Percentiles rank a stretch among this genome's conserved stretches.
Evolutionary conservation across 2,797 vertebrate species (phyloP).

Genomic region (Tinamus major): DNA sequence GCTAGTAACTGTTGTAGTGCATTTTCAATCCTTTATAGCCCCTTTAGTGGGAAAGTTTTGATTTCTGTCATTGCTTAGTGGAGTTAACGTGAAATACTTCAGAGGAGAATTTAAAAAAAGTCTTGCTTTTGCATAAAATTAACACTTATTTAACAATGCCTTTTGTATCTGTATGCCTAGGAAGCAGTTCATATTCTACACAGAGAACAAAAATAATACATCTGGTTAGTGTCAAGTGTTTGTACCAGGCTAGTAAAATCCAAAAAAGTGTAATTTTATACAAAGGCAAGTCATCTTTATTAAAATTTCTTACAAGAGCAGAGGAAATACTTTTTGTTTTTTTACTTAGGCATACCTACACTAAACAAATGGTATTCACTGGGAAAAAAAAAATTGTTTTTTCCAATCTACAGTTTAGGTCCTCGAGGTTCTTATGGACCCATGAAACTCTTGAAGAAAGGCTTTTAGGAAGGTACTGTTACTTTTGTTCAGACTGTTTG

Average conservation of each 20-base stretch:
- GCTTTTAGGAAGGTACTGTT: background rate
- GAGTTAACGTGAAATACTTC: background rate
- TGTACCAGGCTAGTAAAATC: too few relatives aligned
- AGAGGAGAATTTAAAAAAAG: background rate
- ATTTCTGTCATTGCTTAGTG: background rate
- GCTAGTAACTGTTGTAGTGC: background rate
- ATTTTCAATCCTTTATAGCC: background rate
- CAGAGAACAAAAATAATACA: too few relatives aligned
- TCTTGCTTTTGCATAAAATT: background rate
- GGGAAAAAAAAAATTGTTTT: background rate
- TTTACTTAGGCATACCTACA: background rate
- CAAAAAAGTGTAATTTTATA: too few relatives aligned
- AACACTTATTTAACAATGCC: background rate
- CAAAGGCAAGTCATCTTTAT: too few relatives aligned
- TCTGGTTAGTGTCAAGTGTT: too few relatives aligned
- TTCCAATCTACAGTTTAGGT: background rate
- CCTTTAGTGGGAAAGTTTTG: background rate
- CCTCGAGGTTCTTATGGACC: background rate
- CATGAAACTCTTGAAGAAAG: background rate
- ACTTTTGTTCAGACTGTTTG: background rate
- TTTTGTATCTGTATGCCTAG: too few relatives aligned
- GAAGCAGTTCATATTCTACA: too few relatives aligned
- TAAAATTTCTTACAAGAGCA: background rate
- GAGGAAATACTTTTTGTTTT: accelerated
- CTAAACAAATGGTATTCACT: background rate